phyloP scores from a whole-genome alignment of 2,888 invertebrate genomes.

The Latrodectus hesperus region DNA sequence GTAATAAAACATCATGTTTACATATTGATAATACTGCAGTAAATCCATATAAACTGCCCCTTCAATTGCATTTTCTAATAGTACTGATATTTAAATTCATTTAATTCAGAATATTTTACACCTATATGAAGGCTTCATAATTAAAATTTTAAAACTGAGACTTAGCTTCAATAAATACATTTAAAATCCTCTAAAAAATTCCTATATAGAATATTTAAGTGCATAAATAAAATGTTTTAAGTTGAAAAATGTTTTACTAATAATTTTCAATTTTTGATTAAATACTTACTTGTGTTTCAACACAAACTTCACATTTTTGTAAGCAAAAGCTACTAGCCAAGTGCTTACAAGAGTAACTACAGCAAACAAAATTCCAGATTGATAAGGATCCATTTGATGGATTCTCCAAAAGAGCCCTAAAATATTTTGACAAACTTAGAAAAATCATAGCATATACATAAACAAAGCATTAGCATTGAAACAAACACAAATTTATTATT shows the following conservation, averaged over 20 bases:
- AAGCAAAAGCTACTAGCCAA: constrained; percentile 94
- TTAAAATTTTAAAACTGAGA: not conserved
- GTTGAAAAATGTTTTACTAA: not conserved
- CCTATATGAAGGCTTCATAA: not conserved
- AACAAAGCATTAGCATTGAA: too few relatives aligned
- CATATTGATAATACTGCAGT: too few relatives aligned
- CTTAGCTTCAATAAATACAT: not conserved
- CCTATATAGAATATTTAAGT: not conserved
- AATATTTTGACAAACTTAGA: constrained; percentile 64
- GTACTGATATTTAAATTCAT: not conserved
- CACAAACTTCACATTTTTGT: constrained; percentile 98
- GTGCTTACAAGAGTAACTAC: constrained; percentile 90
- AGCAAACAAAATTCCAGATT: constrained; percentile 89
- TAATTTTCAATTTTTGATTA: not conserved
- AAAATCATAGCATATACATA: too few relatives aligned
- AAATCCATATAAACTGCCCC: too few relatives aligned
- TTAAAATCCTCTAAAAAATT: not conserved
- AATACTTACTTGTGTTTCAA: constrained; percentile 89
- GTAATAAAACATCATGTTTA: too few relatives aligned
- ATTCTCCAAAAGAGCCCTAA: constrained; percentile 99
- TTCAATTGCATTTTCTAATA: not conserved
- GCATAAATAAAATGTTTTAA: not conserved
- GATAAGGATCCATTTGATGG: constrained; percentile 93
- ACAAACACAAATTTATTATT: too few relatives aligned
- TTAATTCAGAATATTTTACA: not conserved